phyloP scores from a whole-genome alignment of 2,113 vertebrate genomes.

The Colius striatus region DNA sequence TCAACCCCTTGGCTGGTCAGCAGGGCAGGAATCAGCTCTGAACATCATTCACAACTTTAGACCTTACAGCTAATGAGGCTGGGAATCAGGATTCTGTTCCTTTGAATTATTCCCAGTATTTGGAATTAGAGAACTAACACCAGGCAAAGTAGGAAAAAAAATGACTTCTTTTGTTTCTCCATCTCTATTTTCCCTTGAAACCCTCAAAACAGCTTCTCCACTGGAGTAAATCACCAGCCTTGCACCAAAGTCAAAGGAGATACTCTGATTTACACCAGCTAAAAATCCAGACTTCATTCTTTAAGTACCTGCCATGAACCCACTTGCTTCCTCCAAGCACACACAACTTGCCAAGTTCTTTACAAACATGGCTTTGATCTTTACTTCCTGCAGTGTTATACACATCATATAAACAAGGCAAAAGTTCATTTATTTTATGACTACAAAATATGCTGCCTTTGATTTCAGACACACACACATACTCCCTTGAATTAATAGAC shows the following conservation, averaged over 20 bases:
- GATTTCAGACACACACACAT: not conserved
- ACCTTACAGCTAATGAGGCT: not conserved
- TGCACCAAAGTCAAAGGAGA: not conserved
- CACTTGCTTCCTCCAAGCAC: not conserved
- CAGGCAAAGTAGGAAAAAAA: not conserved
- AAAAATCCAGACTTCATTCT: not conserved
- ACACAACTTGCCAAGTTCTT: not conserved
- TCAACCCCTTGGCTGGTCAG: not conserved
- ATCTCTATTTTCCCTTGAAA: not conserved
- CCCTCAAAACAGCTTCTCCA: not conserved
- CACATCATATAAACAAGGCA: not conserved
- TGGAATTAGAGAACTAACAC: not conserved
- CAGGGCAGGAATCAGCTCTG: not conserved
- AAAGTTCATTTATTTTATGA: conserved; percentile 3
- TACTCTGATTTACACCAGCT: not conserved
- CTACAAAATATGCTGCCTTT: not conserved
- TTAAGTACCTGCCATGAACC: not conserved
- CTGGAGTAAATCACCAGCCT: not conserved
- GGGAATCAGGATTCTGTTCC: not conserved
- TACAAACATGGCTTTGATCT: conserved; percentile 34
- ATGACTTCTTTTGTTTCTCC: not conserved
- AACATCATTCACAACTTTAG: not conserved
- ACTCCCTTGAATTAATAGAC: not conserved
- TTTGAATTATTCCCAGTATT: not conserved
- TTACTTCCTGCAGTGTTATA: conserved; percentile 36